Conservation (phyloP, 2,113 vertebrate genomes). For the Craseonycteris thonglongyai region DNA sequence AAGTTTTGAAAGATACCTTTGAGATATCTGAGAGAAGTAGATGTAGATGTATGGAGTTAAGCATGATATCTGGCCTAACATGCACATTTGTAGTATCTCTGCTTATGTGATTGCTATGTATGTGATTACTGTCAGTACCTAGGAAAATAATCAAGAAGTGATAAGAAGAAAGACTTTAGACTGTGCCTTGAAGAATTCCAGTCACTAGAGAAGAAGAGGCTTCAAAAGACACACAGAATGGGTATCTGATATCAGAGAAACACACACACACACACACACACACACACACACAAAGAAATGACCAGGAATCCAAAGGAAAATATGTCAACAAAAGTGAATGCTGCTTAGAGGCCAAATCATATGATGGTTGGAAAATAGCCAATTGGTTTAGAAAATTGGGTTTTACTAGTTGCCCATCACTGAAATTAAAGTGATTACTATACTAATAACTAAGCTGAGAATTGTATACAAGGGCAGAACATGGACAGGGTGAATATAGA, state of each 20-base stretch:
- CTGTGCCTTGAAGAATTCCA: neutral
- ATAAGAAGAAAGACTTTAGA: neutral
- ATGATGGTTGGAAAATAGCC: neutral
- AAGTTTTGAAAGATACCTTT: neutral
- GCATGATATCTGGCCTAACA: neutral
- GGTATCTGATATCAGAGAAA: neutral
- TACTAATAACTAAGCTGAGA: neutral
- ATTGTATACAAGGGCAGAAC: neutral
- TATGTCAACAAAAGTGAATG: neutral
- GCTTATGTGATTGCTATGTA: neutral
- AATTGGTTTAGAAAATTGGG: neutral
- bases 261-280: too few species aligned
- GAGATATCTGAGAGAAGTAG: neutral
- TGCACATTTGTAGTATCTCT: neutral
- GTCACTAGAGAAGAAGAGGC: neutral
- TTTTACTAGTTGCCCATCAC: neutral
- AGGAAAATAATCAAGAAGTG: neutral
- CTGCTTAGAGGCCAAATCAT: neutral
- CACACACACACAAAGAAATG: neutral
- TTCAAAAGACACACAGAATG: neutral
- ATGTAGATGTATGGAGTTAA: neutral
- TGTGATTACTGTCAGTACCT: neutral
- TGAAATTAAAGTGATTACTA: neutral
- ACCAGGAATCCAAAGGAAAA: neutral
- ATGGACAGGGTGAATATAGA: neutral